Conservation (phyloP, 2,797 vertebrate genomes). For the Salmo trutta region DNA sequence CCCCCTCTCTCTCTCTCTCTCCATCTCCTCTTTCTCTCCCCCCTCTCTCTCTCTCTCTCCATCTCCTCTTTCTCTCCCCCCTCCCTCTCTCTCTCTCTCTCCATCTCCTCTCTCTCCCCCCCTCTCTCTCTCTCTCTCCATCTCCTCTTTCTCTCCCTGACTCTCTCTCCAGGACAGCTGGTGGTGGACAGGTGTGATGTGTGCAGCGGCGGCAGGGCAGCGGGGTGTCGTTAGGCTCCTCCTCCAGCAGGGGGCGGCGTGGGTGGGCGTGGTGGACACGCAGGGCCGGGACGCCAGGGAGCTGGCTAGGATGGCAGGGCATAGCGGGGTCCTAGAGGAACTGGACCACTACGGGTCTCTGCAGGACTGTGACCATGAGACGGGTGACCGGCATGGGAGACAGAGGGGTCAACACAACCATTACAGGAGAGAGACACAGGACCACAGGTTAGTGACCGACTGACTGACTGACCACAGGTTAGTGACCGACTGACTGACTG, state of each 20-base stretch:
- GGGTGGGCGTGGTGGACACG: constrained; percentile 85
- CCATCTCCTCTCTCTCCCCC: too few relatives aligned
- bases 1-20: too few relatives aligned
- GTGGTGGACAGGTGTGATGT: constrained; percentile 89
- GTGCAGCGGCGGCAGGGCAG: constrained; percentile 82
- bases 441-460: too few relatives aligned
- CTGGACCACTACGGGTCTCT: constrained; percentile 49
- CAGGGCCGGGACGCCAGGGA: constrained; percentile 79
- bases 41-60: too few relatives aligned
- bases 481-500: too few relatives aligned
- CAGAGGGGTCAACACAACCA: background rate
- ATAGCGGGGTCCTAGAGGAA: constrained; percentile 58
- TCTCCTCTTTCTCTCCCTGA: too few relatives aligned
- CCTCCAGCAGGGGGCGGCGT: constrained; percentile 79
- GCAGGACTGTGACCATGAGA: constrained; percentile 1
- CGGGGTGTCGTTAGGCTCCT: constrained; percentile 76
- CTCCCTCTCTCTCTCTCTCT: too few relatives aligned
- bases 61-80: too few relatives aligned
- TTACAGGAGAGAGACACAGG: too few relatives aligned
- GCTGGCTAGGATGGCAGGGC: constrained; percentile 58
- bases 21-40: too few relatives aligned
- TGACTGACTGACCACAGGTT: too few relatives aligned
- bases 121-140: too few relatives aligned
- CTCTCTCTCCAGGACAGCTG: constrained; percentile 68
- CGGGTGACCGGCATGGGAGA: background rate